A percentile compares a stretch with the other conserved stretches of the same genome.
phyloP scores from a whole-genome alignment of 1,140 invertebrate genomes.

The Tyrophagus putrescentiae region DNA sequence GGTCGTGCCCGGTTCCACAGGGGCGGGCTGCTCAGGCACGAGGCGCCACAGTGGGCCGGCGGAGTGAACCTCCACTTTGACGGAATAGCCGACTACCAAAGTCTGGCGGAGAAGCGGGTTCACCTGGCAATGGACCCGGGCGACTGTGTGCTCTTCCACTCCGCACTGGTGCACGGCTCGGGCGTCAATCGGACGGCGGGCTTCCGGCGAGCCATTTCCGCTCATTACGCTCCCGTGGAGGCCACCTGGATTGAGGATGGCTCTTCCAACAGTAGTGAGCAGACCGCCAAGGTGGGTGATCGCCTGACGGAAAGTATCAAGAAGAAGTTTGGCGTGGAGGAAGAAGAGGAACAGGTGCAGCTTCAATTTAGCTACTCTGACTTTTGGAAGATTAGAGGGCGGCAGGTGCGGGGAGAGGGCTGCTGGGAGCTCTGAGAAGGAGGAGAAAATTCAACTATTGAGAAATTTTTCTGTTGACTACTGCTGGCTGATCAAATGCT shows the following conservation, averaged over 20 bases:
- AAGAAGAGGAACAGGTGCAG: too few relatives aligned
- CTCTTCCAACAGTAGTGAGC: too few relatives aligned
- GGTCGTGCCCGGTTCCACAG: constrained; percentile 62
- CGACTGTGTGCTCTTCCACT: constrained; percentile 82
- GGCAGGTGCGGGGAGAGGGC: too few relatives aligned
- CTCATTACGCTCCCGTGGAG: constrained; percentile 58
- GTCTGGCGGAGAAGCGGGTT: constrained; percentile 38
- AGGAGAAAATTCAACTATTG: too few relatives aligned
- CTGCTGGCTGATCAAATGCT: too few relatives aligned
- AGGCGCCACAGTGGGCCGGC: constrained; percentile 52
- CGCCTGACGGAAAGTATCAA: too few relatives aligned
- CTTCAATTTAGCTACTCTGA: too few relatives aligned
- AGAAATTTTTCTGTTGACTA: too few relatives aligned
- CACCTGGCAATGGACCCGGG: constrained; percentile 63
- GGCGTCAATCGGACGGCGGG: constrained; percentile 56
- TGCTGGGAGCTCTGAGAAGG: too few relatives aligned
- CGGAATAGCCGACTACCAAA: constrained; percentile 51
- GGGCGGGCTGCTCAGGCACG: constrained; percentile 48
- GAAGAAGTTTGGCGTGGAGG: too few relatives aligned
- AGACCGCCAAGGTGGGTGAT: too few relatives aligned
- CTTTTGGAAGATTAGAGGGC: too few relatives aligned
- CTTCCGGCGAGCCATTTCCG: constrained; percentile 53
- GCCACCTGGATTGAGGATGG: constrained; percentile 59
- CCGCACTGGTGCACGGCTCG: constrained; percentile 67
- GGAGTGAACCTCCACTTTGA: constrained; percentile 66